Evolutionary conservation across 2,888 invertebrate species (phyloP).

Genomic region (Drosophila flavopinicola): DNA sequence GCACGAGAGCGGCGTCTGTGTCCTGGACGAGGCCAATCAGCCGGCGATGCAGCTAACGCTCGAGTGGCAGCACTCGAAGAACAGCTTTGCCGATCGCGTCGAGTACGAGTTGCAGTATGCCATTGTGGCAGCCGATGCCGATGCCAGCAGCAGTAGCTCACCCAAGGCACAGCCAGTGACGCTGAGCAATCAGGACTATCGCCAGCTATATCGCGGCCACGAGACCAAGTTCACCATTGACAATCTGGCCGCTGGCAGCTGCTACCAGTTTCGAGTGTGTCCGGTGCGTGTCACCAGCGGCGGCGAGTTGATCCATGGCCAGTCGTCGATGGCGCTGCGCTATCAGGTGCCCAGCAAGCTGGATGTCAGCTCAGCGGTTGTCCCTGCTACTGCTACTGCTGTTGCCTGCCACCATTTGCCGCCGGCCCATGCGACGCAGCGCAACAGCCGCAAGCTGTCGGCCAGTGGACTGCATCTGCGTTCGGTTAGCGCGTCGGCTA

Average conservation of each 20-base stretch:
- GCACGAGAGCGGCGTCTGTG: conserved; percentile 81
- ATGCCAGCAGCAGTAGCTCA: conserved; percentile 27
- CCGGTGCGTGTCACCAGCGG: conserved; percentile 88
- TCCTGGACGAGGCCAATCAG: conserved; percentile 82
- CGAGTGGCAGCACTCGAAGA: conserved; percentile 88
- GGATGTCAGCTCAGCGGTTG: conserved; percentile 60
- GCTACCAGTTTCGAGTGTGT: conserved; percentile 92
- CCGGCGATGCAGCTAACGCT: conserved; percentile 85
- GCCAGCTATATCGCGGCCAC: conserved; percentile 88
- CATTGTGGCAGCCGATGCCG: conserved; percentile 80
- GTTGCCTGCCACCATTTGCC: conserved; percentile 54
- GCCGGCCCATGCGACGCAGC: conserved; percentile 67
- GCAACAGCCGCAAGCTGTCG: conserved; percentile 78
- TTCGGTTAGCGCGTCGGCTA: conserved; percentile 83
- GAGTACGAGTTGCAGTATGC: conserved; percentile 91
- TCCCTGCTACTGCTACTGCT: conserved; percentile 4
- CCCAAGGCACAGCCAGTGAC: conserved; percentile 61
- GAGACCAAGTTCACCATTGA: conserved; percentile 87
- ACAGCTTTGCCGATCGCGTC: conserved; percentile 88
- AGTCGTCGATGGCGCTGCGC: conserved; percentile 88
- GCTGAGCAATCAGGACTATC: conserved; percentile 62
- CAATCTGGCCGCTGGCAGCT: conserved; percentile 90
- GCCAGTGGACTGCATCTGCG: conserved; percentile 72
- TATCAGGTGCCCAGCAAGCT: conserved; percentile 82
- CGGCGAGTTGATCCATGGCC: conserved; percentile 87